Conservation (phyloP, 2,888 invertebrate species). For the Napeogenes inachia region DNA sequence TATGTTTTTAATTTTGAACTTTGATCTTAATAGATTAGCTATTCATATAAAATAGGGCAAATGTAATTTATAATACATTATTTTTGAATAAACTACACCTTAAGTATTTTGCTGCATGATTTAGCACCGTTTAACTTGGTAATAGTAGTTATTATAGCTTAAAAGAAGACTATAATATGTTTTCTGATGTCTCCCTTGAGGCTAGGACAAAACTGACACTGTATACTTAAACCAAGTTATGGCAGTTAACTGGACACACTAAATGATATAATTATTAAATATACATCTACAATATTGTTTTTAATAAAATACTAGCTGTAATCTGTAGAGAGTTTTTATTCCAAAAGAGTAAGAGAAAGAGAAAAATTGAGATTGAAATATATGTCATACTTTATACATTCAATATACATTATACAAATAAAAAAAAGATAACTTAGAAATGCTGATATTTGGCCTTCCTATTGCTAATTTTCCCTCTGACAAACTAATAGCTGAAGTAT, state of each 20-base stretch:
- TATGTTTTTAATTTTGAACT: slow-evolving; percentile 47
- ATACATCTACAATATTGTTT: slow-evolving; percentile 13
- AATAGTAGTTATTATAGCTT: slow-evolving; percentile 8
- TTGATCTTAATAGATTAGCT: no score
- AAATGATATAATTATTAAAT: slow-evolving; percentile 18
- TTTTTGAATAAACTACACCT: slow-evolving; percentile 45
- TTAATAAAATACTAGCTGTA: no score
- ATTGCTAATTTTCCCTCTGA: no score
- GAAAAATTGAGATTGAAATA: no score
- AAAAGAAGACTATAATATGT: slow-evolving; percentile 11
- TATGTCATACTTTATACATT: no score
- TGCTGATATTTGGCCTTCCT: not conserved
- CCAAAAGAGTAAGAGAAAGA: no score
- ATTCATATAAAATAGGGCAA: slow-evolving; percentile 42
- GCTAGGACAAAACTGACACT: slow-evolving; percentile 12
- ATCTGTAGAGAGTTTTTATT: no score
- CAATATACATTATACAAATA: no score
- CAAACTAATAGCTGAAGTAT: no score
- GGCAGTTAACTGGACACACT: slow-evolving; percentile 14
- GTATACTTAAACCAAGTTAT: slow-evolving; percentile 14
- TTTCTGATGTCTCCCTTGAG: slow-evolving; percentile 22
- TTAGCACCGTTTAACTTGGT: slow-evolving; percentile 4
- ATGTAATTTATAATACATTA: slow-evolving; percentile 53
- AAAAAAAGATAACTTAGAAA: slow-evolving; percentile 9
- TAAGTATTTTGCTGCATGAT: slow-evolving; percentile 30